Percentiles rank a stretch among this genome's conserved stretches.
phyloP scores from a whole-genome alignment of 2,113 vertebrate genomes.

The Epinephelus moara region DNA sequence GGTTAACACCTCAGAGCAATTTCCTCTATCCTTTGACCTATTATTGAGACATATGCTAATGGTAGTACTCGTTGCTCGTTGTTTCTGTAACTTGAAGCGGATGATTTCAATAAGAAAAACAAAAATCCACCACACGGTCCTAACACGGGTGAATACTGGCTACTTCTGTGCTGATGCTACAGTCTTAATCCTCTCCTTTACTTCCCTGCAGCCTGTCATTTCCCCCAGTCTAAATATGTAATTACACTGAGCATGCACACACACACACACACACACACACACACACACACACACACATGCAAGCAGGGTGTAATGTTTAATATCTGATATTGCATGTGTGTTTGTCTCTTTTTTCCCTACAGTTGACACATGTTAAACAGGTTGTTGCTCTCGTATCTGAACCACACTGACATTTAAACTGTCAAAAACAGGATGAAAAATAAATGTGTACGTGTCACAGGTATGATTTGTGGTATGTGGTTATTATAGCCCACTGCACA shows the following conservation, averaged over 20 bases:
- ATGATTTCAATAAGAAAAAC: background rate
- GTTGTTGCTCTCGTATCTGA: background rate
- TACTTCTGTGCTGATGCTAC: background rate
- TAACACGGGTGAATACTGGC: background rate
- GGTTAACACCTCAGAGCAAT: background rate
- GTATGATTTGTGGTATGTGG: background rate
- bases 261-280: background rate
- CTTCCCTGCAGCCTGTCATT: background rate
- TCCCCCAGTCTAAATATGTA: no score
- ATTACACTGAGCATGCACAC: background rate
- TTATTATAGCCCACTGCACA: constrained; percentile 14
- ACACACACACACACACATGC: background rate
- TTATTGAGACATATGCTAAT: background rate
- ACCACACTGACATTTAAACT: constrained; percentile 37
- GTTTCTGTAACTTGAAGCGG: background rate
- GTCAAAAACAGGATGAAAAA: constrained; percentile 40
- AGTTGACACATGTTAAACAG: background rate
- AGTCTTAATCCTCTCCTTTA: background rate
- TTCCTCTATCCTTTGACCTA: background rate
- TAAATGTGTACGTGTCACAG: background rate
- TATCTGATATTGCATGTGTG: background rate
- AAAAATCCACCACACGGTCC: background rate
- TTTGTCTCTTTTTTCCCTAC: background rate
- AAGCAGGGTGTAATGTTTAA: background rate
- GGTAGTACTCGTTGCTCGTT: no score